These are phyloP conservation scores for Latrodectus elegans DNA, from an alignment of 2,888 invertebrate species.

Conservation along the genomic window DNA sequence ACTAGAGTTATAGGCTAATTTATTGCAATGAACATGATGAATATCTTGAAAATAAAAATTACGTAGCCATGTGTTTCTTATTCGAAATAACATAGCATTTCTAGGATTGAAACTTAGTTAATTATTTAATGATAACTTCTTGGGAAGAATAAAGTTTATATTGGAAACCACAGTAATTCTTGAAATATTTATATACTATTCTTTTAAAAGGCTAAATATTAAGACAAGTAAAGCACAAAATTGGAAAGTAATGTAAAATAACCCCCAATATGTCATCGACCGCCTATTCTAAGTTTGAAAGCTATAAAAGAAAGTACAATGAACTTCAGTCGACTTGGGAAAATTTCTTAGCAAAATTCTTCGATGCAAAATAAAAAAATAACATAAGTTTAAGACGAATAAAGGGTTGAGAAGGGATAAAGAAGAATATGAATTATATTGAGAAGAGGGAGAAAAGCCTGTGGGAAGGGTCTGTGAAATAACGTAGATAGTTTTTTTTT, in stretches of 20 bases:
- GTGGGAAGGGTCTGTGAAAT: conserved; percentile 29
- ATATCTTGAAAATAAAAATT: too few relatives aligned
- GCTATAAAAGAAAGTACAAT: conserved; percentile 39
- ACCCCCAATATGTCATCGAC: conserved; percentile 37
- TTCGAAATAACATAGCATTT: too few relatives aligned
- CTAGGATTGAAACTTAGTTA: too few relatives aligned
- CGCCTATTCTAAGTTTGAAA: neutral
- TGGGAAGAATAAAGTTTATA: too few relatives aligned
- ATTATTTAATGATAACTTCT: too few relatives aligned
- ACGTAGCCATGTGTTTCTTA: too few relatives aligned
- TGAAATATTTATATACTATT: too few relatives aligned
- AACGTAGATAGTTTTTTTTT: neutral
- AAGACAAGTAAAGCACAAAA: too few relatives aligned
- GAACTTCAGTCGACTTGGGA: conserved; percentile 49
- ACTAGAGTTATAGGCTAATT: too few relatives aligned
- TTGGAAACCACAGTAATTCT: too few relatives aligned
- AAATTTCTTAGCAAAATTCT: conserved; percentile 59
- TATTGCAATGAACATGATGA: too few relatives aligned
- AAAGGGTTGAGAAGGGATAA: conserved; percentile 9
- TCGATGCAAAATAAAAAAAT: conserved; percentile 34
- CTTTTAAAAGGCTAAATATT: too few relatives aligned
- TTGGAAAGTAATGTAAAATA: neutral
- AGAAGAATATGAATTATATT: conserved; percentile 13
- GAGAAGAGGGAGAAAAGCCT: conserved; percentile 14
- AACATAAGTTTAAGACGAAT: conserved; percentile 24